Evolutionary conservation across 2,797 vertebrate genomes (phyloP), one percentile per base, ranked within the genome.

Genomic region (Rhodeus uyekii): DNA sequence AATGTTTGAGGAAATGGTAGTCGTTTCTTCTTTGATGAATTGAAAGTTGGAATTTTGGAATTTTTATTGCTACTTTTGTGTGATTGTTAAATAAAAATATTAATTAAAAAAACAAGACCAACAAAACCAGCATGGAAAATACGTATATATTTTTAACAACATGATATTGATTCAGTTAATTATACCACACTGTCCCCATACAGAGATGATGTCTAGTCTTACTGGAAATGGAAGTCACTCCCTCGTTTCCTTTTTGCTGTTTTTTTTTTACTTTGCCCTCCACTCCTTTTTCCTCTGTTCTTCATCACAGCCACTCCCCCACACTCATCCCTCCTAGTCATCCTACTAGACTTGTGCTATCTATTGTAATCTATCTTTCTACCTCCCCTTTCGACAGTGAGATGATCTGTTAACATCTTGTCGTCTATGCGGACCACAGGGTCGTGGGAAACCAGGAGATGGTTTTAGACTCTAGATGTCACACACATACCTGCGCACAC

Each of bases 241-340:
- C 60, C 46, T 81, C 13, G 16, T 74, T 63, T 74, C 68, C 69
- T 39, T 22, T 65, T 72, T 55, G 42, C 60, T 29, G 22, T 74
- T 78, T 78, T 79, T 79, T 58, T 53, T 76, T n/a, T n/a, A n/a
- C 50, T 50, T 60, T 76, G 60, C 61, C 19, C 72, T 61, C 55
- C 58, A 46, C 53, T 80, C 39, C 58, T 73, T 74, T 64, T 86
- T 91, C 89, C 84, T 44, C 84, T 87, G 36, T 60, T 69, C 87
- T 68, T 88, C 87, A 82, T 90, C 88, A 88, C 85, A 86, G 85
- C 83, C 88, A 89, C 87, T 91, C 89, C 77, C 76, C 67, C 83
- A 81, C 78, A 64, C 73, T 77, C 44, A 58, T 81, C 73, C 73
- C 34, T 77, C 71, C 64, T 61, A 76, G 48, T 68, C 77, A 80